A percentile compares a stretch with the other conserved stretches of the same genome.
Evolutionary conservation across 2,113 vertebrate species (phyloP).

Genomic region (Indicator indicator): DNA sequence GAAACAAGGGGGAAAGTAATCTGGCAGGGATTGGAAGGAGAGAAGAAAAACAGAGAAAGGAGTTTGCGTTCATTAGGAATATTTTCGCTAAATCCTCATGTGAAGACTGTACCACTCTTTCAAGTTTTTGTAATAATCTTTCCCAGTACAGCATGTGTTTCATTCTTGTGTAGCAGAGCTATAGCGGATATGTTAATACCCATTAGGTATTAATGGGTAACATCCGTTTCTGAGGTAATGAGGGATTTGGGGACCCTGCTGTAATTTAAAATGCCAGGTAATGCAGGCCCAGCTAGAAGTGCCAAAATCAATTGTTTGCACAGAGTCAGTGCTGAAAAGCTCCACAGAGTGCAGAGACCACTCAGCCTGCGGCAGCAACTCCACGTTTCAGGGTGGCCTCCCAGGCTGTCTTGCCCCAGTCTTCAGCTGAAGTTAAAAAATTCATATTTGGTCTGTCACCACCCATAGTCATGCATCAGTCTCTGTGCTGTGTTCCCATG

Average conservation of each 20-base stretch:
- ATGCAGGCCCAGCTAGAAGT: neutral
- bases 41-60: neutral
- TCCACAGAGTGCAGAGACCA: neutral
- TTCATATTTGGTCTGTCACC: neutral
- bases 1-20: neutral
- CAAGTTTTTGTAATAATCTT: neutral
- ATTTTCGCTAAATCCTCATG: neutral
- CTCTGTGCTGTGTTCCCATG: neutral
- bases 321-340: neutral
- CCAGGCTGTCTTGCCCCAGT: neutral
- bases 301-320: fast-evolving
- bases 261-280: neutral
- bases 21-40: neutral
- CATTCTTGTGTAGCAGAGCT: neutral
- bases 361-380: neutral
- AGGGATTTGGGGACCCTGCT: neutral
- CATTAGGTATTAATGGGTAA: neutral
- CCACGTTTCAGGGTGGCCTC: neutral
- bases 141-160: neutral
- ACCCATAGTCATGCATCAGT: neutral
- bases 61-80: neutral
- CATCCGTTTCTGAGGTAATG: neutral
- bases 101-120: neutral
- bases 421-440: neutral
- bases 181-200: neutral